Conservation (phyloP, 2,113 vertebrate species). For the Elgaria multicarinata region DNA sequence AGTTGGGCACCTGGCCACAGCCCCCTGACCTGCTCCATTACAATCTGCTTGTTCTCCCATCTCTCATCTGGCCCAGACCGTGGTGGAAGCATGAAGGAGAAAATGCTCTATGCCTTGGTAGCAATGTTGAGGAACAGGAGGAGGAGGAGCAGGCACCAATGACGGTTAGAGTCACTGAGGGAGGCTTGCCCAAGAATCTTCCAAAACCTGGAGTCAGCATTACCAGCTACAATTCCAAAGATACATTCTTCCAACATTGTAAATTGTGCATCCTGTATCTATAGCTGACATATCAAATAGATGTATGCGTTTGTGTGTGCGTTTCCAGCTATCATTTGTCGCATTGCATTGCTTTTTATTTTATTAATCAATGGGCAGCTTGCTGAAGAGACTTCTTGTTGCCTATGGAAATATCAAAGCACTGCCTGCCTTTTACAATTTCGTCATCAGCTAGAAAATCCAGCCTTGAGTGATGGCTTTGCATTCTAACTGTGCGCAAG, state of each 20-base stretch:
- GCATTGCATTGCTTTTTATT: background rate
- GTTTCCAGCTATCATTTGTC: background rate
- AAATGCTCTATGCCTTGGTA: too few species aligned
- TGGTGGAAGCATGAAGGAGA: too few species aligned
- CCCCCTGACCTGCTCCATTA: too few species aligned
- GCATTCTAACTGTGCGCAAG: background rate
- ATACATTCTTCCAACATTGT: background rate
- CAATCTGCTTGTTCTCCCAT: too few species aligned
- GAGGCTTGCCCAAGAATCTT: too few species aligned
- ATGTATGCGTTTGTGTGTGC: background rate
- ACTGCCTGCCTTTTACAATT: background rate
- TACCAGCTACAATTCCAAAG: too few species aligned
- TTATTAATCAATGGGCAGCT: background rate
- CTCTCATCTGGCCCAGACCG: too few species aligned
- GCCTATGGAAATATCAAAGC: slow-evolving; percentile 23
- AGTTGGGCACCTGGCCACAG: too few species aligned
- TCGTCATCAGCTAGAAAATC: slow-evolving; percentile 3
- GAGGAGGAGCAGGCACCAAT: too few species aligned
- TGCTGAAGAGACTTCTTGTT: background rate
- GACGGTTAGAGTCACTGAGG: too few species aligned
- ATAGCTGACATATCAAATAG: background rate
- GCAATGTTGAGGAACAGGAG: too few species aligned
- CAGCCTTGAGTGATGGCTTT: background rate
- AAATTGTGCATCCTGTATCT: background rate
- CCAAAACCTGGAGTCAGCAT: too few species aligned